These are phyloP conservation scores for Argyrosomus japonicus DNA, from an alignment of 2,113 vertebrate genomes.

Conservation along the genomic window DNA sequence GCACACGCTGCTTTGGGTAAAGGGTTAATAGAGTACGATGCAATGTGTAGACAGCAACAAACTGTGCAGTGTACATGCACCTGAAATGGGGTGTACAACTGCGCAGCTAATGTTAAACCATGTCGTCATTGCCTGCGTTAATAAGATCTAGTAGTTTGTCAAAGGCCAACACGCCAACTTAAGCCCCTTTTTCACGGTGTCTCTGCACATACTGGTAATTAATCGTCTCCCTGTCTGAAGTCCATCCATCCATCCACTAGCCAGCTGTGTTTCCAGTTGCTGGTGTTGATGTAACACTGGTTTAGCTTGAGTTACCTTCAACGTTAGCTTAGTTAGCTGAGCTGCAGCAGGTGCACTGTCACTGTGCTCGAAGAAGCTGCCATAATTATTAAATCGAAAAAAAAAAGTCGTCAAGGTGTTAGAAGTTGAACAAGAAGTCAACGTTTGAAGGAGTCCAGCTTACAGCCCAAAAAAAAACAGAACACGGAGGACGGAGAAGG, in stretches of 20 bases:
- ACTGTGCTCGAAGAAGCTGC: constrained; percentile 9
- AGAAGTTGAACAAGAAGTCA: not conserved
- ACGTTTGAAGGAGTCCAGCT: not conserved
- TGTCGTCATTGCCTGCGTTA: constrained; percentile 70
- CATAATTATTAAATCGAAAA: not conserved
- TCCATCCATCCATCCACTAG: not conserved
- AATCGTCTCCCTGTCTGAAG: not conserved
- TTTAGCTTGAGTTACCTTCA: constrained; percentile 62
- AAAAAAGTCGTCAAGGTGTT: not conserved
- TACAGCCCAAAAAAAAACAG: no score
- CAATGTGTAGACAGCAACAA: constrained; percentile 18
- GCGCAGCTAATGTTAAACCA: constrained; percentile 71
- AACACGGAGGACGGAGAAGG: constrained; percentile 17
- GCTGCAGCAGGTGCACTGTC: constrained; percentile 74
- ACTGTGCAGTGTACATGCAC: constrained; percentile 39
- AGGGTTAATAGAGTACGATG: not conserved
- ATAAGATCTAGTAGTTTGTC: constrained; percentile 37
- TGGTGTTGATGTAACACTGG: constrained; percentile 25
- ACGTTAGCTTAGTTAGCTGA: constrained; percentile 70
- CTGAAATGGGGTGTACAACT: constrained; percentile 55
- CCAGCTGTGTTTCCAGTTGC: constrained; percentile 57
- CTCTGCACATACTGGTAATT: not conserved
- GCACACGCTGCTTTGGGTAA: not conserved
- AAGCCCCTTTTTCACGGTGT: not conserved
- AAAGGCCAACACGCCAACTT: constrained; percentile 6